A percentile compares a stretch with the other conserved stretches of the same genome.
Evolutionary conservation across 30 jellyfish, hydroid and myxozoan genomes (phyloP).

Genomic region (Rhopilema esculentum): DNA sequence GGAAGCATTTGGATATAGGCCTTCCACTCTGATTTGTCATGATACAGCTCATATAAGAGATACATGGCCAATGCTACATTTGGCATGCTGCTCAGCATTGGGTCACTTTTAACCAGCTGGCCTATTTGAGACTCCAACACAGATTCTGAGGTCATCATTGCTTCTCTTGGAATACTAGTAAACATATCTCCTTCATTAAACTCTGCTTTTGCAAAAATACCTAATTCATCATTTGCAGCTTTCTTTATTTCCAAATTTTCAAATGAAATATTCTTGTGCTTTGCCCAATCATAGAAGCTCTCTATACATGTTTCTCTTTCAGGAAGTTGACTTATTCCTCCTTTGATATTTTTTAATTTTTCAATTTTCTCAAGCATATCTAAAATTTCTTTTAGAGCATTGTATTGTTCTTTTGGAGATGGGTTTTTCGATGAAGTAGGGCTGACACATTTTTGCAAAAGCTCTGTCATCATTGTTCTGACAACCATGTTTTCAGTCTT

Average conservation of each 20-base stretch:
- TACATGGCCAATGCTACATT: conserved; percentile 75
- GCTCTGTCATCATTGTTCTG: conserved; percentile 26
- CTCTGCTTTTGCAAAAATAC: conserved; percentile 34
- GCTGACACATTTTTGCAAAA: conserved; percentile 59
- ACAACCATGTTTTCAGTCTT: not conserved
- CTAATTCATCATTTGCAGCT: conserved; percentile 21
- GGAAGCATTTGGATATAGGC: conserved; percentile 61
- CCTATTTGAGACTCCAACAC: conserved; percentile 35
- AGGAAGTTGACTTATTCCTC: conserved; percentile 8
- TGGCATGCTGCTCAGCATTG: conserved; percentile 69
- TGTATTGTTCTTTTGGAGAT: conserved; percentile 51
- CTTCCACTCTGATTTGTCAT: conserved; percentile 61
- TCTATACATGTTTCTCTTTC: conserved; percentile 34
- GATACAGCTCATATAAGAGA: conserved; percentile 38
- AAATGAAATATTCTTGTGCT: conserved; percentile 7
- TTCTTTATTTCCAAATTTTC: conserved; percentile 33
- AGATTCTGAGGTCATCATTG: conserved; percentile 53
- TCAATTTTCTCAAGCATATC: conserved; percentile 42
- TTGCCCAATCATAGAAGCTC: conserved; percentile 44
- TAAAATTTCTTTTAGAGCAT: conserved; percentile 35
- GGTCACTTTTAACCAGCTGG: conserved; percentile 47
- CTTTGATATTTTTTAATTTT: not conserved
- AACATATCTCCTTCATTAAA: conserved; percentile 23
- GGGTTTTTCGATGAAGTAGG: conserved; percentile 27
- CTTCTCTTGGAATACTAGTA: conserved; percentile 34